Conservation (phyloP, 2,888 invertebrate species). For the Drosophila emarginata region DNA sequence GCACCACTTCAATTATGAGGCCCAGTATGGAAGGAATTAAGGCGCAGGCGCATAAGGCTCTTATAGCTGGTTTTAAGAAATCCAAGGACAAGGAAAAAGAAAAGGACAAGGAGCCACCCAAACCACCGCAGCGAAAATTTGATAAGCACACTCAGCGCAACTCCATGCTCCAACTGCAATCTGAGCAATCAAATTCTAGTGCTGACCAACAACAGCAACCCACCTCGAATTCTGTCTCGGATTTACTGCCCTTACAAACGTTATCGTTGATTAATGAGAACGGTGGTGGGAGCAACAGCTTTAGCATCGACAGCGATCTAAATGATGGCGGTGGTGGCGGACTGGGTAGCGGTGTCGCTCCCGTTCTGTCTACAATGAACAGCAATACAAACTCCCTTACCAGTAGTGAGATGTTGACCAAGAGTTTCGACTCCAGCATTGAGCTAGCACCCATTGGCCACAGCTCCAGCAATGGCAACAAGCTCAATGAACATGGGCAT, state of each 20-base stretch:
- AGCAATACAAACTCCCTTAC: slow-evolving; percentile 76
- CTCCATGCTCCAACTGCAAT: slow-evolving; percentile 79
- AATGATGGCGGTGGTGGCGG: slow-evolving; percentile 70
- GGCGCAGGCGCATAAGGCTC: slow-evolving; percentile 81
- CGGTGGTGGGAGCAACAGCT: slow-evolving; percentile 77
- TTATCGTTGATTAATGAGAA: slow-evolving; percentile 78
- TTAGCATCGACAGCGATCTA: slow-evolving; percentile 79
- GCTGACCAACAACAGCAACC: slow-evolving; percentile 48
- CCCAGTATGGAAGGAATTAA: slow-evolving; percentile 82
- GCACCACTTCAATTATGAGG: slow-evolving; percentile 80
- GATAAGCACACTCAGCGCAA: slow-evolving; percentile 80
- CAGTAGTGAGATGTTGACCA: slow-evolving; percentile 78
- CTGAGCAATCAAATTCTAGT: slow-evolving; percentile 69
- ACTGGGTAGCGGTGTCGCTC: slow-evolving; percentile 26
- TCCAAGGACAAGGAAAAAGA: slow-evolving; percentile 82
- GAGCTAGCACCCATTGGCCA: slow-evolving; percentile 69
- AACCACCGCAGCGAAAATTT: slow-evolving; percentile 80
- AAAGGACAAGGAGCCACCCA: slow-evolving; percentile 76
- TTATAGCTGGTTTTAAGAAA: slow-evolving; percentile 82
- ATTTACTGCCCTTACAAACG: slow-evolving; percentile 80
- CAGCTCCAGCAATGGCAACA: slow-evolving; percentile 65
- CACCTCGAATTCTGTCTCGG: slow-evolving; percentile 52
- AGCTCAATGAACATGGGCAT: slow-evolving; percentile 57
- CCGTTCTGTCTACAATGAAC: slow-evolving; percentile 54
- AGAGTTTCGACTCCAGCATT: slow-evolving; percentile 79